A percentile compares a stretch with the other conserved stretches of the same genome.
phyloP scores from a whole-genome alignment of 2,888 invertebrate species.

The Ptilodon capucinus region DNA sequence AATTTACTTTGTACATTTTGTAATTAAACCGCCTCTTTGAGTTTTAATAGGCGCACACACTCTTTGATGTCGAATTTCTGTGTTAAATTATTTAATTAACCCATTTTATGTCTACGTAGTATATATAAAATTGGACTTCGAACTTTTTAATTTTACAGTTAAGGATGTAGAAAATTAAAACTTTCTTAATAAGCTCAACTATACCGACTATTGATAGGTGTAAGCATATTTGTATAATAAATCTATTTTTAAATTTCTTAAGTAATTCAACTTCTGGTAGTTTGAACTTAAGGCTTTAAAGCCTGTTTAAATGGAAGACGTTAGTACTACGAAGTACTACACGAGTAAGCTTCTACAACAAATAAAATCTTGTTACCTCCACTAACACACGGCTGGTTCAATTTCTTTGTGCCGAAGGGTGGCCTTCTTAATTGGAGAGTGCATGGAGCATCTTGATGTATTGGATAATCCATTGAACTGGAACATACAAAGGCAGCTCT shows the following conservation, averaged over 20 bases:
- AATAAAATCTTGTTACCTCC: neutral
- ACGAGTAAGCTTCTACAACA: neutral
- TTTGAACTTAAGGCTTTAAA: neutral
- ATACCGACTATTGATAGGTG: neutral
- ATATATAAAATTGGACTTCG: neutral
- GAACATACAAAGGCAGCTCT: neutral
- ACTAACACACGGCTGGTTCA: neutral
- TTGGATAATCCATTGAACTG: constrained; percentile 2
- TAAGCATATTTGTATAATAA: too few relatives aligned
- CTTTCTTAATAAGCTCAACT: neutral
- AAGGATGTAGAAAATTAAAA: too few relatives aligned
- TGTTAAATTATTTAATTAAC: neutral
- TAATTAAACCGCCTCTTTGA: neutral
- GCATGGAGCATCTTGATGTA: neutral
- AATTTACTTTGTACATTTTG: neutral
- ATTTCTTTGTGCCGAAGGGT: neutral
- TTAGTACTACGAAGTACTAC: neutral
- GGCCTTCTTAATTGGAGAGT: neutral
- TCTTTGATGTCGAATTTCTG: neutral
- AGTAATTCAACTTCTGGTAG: neutral
- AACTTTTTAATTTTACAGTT: neutral
- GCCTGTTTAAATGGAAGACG: neutral
- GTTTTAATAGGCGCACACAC: neutral
- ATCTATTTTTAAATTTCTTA: too few relatives aligned
- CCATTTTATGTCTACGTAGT: neutral